phyloP scores from a whole-genome alignment of 2,113 vertebrate genomes.

The Lepus americanus region DNA sequence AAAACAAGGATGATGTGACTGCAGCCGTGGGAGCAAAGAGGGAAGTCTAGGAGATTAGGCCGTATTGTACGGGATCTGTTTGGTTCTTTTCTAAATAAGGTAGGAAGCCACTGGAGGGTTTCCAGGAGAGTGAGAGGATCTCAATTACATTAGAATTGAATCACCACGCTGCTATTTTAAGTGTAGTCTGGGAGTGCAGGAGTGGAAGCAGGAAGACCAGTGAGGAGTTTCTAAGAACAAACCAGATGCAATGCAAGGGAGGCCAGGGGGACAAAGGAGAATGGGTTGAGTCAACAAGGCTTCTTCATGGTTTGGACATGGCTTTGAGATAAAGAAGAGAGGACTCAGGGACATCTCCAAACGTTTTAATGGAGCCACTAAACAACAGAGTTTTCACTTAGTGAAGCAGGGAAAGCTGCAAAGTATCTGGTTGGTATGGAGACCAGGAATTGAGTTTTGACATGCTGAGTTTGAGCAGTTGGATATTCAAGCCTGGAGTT shows the following conservation, averaged over 20 bases:
- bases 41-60: too few species aligned
- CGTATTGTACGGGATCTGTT: fast-evolving
- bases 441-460: not conserved
- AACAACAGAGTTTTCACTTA: not conserved
- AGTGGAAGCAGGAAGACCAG: not conserved
- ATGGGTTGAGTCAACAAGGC: not conserved
- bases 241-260: not conserved
- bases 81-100: not conserved
- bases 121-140: not conserved
- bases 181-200: not conserved
- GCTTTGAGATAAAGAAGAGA: not conserved
- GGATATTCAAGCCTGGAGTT: not conserved
- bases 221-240: not conserved
- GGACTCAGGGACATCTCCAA: not conserved
- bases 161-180: not conserved
- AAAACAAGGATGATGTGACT: not conserved
- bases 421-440: not conserved
- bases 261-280: not conserved
- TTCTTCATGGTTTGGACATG: not conserved
- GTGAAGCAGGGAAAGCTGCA: not conserved
- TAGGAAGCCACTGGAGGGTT: not conserved
- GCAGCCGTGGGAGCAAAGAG: not conserved
- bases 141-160: not conserved
- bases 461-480: not conserved
- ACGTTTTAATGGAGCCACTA: not conserved